These are phyloP conservation scores for Okapia johnstoni DNA, from an alignment of 2,113 vertebrate genomes.

Conservation along the genomic window DNA sequence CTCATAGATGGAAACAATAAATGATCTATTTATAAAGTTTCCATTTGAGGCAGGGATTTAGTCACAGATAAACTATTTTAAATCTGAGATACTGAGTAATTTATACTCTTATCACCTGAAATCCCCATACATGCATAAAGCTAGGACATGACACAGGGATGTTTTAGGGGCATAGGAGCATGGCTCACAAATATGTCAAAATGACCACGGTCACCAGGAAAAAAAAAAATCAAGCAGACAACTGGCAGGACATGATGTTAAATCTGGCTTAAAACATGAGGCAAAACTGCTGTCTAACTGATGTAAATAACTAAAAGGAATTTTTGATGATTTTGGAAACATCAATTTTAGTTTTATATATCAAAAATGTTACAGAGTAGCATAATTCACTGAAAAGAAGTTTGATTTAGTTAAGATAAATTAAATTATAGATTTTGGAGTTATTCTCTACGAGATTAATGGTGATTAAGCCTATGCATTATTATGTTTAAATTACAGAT, in stretches of 20 bases:
- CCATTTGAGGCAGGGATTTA: not conserved
- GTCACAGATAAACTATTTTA: not conserved
- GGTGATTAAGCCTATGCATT: not conserved
- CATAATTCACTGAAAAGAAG: not conserved
- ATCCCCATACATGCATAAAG: no score
- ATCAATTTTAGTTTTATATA: not conserved
- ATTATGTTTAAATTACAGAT: not conserved
- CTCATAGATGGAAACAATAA: not conserved
- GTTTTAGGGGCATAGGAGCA: rapidly evolving
- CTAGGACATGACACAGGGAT: rapidly evolving
- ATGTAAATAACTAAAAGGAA: not conserved
- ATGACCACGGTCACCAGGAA: not conserved
- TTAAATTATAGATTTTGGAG: not conserved
- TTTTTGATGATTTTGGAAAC: not conserved
- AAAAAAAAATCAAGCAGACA: not conserved
- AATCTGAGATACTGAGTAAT: not conserved
- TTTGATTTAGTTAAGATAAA: not conserved
- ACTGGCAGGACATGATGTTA: not conserved
- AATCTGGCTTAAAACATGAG: not conserved
- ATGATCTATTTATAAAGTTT: not conserved
- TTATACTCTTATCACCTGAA: no score
- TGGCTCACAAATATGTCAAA: not conserved
- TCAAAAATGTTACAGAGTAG: not conserved
- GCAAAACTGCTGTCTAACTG: not conserved
- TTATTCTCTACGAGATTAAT: not conserved